Percentiles rank a stretch among this genome's conserved stretches.
Evolutionary conservation across 2,113 vertebrate genomes (phyloP).

Genomic region (Poicephalus gulielmi): DNA sequence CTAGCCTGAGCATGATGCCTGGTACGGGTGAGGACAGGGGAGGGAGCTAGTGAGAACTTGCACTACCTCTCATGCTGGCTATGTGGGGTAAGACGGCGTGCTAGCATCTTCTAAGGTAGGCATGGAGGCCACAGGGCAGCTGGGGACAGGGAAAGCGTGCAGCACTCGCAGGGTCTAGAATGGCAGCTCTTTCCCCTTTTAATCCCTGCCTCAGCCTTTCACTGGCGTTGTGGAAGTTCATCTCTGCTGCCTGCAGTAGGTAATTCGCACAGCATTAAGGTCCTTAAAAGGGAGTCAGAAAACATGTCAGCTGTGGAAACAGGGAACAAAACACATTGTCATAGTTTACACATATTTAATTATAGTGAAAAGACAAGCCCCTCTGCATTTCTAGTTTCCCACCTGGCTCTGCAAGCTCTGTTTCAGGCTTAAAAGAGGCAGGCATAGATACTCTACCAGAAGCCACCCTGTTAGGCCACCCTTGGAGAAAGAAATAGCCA

Average conservation of each 20-base stretch:
- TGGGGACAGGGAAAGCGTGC: neutral
- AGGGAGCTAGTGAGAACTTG: neutral
- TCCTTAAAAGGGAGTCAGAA: neutral
- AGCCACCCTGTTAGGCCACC: rapidly evolving
- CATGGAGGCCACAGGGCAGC: too few relatives aligned
- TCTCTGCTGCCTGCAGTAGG: neutral
- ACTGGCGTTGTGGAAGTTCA: neutral
- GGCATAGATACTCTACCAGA: neutral
- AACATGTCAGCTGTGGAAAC: neutral
- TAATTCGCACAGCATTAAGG: neutral
- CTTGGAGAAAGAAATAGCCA: neutral
- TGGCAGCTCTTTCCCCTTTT: neutral
- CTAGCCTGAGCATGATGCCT: too few relatives aligned
- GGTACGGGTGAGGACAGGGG: neutral
- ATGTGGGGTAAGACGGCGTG: neutral
- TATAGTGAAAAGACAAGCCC: neutral
- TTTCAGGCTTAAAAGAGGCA: neutral
- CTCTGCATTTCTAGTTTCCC: neutral
- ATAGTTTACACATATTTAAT: neutral
- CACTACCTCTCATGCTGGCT: rapidly evolving
- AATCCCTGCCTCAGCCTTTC: neutral
- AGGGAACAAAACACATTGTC: neutral
- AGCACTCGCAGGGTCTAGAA: neutral
- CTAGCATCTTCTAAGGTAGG: neutral
- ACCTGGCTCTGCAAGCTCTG: neutral